Percentiles rank a stretch among this genome's conserved stretches.
Conservation (phyloP, 2,888 invertebrate genomes). For the Leucophora obtusa region DNA sequence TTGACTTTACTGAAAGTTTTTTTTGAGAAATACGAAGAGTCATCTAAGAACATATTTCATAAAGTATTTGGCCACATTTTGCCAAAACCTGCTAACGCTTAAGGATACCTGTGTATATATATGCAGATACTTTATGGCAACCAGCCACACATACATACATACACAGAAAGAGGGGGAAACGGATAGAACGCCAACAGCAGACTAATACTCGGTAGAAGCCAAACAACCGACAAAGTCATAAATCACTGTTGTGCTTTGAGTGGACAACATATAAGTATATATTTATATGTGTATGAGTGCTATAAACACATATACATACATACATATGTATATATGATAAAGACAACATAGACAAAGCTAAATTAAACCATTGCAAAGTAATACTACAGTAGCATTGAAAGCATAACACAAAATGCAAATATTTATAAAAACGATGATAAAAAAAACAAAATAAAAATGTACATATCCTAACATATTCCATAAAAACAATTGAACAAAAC, state of each 20-base stretch:
- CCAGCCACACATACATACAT: neutral
- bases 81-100: too few species aligned
- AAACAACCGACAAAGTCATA: constrained; percentile 52
- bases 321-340: neutral
- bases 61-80: too few species aligned
- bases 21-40: too few species aligned
- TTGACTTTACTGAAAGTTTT: too few species aligned
- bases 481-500: constrained; percentile 13
- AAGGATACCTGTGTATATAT: too few species aligned
- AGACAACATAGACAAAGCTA: constrained; percentile 4
- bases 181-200: constrained; percentile 16
- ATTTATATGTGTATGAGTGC: neutral
- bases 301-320: neutral
- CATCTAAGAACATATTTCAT: too few species aligned
- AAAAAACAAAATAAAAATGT: neutral
- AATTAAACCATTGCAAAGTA: constrained; percentile 37
- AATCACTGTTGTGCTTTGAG: constrained; percentile 33
- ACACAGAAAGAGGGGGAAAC: neutral
- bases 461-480: constrained; percentile 4
- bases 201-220: constrained; percentile 40
- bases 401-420: constrained; percentile 13
- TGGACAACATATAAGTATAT: constrained; percentile 7
- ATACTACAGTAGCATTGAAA: constrained; percentile 3
- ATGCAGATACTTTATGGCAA: too few species aligned
- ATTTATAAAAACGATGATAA: neutral